These are phyloP conservation scores for Nilaparvata lugens DNA, from an alignment of 1,140 invertebrate genomes.

Conservation along the genomic window DNA sequence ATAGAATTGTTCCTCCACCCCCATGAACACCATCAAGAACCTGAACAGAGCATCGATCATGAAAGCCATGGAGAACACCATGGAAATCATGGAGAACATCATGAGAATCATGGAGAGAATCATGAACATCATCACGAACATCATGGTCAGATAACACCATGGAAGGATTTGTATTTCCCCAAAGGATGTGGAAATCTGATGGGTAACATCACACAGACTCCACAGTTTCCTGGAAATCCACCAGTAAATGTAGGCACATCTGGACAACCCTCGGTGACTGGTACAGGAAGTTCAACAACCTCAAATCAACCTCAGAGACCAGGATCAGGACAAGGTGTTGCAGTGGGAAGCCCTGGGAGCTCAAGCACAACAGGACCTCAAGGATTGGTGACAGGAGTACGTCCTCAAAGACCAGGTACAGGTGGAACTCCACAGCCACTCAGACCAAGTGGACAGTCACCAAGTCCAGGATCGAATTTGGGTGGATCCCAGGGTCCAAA, in stretches of 20 bases:
- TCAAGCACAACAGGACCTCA: too few relatives aligned
- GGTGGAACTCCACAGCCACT: too few relatives aligned
- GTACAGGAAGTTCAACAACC: conserved; percentile 15
- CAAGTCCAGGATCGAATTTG: too few relatives aligned
- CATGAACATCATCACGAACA: conserved; percentile 36
- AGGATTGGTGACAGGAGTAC: too few relatives aligned
- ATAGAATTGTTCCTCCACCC: conserved; percentile 54
- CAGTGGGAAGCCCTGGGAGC: too few relatives aligned
- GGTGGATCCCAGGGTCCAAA: too few relatives aligned
- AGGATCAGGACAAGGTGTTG: neutral
- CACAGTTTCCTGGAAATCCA: conserved; percentile 10
- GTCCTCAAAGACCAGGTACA: too few relatives aligned
- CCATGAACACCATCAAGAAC: conserved; percentile 25
- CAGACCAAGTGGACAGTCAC: too few relatives aligned
- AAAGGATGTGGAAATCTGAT: conserved; percentile 39
- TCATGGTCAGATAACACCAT: conserved; percentile 45
- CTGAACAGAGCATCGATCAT: conserved; percentile 8
- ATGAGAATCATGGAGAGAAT: conserved; percentile 13
- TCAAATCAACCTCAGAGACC: neutral
- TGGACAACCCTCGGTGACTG: conserved; percentile 17
- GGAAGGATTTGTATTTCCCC: conserved; percentile 51
- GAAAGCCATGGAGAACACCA: conserved; percentile 9
- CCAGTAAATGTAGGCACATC: conserved; percentile 24
- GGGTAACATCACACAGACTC: neutral
- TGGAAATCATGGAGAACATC: conserved; percentile 11